Percentiles rank a stretch among this genome's conserved stretches.
Evolutionary conservation across 2,888 invertebrate genomes (phyloP).

Genomic region (Malachius bipustulatus): DNA sequence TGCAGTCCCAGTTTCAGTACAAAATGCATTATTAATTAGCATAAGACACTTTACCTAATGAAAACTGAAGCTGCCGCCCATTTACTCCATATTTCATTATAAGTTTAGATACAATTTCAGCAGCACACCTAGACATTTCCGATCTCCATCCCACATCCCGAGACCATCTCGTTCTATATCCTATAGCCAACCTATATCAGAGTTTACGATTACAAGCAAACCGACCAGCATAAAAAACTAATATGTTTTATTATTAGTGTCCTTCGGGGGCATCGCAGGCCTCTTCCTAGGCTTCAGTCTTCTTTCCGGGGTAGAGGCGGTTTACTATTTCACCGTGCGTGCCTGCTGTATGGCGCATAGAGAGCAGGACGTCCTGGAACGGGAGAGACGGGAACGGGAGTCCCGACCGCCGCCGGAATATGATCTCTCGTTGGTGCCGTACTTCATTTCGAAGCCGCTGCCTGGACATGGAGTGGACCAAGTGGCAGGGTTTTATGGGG

Average conservation of each 20-base stretch:
- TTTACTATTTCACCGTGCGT: constrained; percentile 65
- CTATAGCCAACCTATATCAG: too few species aligned
- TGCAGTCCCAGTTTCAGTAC: too few species aligned
- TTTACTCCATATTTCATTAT: too few species aligned
- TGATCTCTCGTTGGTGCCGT: constrained; percentile 33
- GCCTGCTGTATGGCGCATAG: constrained; percentile 50
- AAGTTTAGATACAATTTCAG: too few species aligned
- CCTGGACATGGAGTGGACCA: constrained; percentile 25
- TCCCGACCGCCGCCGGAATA: constrained; percentile 27
- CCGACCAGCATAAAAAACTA: too few species aligned
- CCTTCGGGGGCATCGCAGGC: constrained; percentile 53
- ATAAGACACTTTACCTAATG: too few species aligned
- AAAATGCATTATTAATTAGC: too few species aligned
- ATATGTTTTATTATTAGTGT: constrained; percentile 38
- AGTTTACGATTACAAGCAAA: too few species aligned
- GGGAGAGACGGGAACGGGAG: constrained; percentile 37
- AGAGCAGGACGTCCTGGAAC: constrained; percentile 39
- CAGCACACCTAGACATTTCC: too few species aligned
- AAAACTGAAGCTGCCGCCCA: too few species aligned
- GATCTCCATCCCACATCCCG: too few species aligned
- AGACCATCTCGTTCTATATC: too few species aligned
- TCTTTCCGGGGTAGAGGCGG: constrained; percentile 61
- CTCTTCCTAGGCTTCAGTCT: constrained; percentile 65
- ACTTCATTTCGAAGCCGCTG: constrained; percentile 27
- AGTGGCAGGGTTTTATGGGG: constrained; percentile 13